Percentiles rank a stretch among this genome's conserved stretches.
Conservation (phyloP, 2,888 invertebrate species). For the Meloe dianella region DNA sequence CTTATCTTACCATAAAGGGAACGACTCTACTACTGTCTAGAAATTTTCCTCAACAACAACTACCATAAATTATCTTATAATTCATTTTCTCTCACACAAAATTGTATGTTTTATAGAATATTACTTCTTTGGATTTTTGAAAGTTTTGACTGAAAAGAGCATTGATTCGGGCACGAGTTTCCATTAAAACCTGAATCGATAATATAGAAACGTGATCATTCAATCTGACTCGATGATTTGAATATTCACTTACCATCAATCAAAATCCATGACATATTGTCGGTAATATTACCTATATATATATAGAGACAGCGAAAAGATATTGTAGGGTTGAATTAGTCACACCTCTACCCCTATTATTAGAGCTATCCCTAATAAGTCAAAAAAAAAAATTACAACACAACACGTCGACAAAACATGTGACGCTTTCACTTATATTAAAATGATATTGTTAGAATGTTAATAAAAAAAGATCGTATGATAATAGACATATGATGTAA, state of each 20-base stretch:
- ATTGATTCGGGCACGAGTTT: not conserved
- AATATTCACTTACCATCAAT: slow-evolving; percentile 46
- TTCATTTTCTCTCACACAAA: too few species aligned
- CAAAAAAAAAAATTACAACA: slow-evolving; percentile 10
- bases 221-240: slow-evolving; percentile 40
- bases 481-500: slow-evolving; percentile 14
- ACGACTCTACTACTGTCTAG: too few species aligned
- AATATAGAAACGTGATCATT: slow-evolving; percentile 37
- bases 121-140: not conserved
- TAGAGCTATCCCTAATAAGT: slow-evolving; percentile 19
- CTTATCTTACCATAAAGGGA: not conserved
- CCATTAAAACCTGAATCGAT: slow-evolving; percentile 10
- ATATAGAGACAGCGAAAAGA: slow-evolving; percentile 10
- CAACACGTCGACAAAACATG: slow-evolving; percentile 24
- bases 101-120: too few species aligned
- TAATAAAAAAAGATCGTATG: too few species aligned
- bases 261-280: slow-evolving; percentile 33
- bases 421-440: slow-evolving; percentile 22
- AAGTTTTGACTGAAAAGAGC: not conserved
- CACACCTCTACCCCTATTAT: slow-evolving; percentile 14
- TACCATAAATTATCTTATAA: too few species aligned
- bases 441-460: slow-evolving; percentile 25
- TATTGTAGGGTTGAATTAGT: slow-evolving; percentile 21
- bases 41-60: too few species aligned
- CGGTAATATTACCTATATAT: slow-evolving; percentile 18